Percentiles rank a stretch among this genome's conserved stretches.
phyloP scores from a whole-genome alignment of 2,888 invertebrate genomes.

The Smittia aterrima region DNA sequence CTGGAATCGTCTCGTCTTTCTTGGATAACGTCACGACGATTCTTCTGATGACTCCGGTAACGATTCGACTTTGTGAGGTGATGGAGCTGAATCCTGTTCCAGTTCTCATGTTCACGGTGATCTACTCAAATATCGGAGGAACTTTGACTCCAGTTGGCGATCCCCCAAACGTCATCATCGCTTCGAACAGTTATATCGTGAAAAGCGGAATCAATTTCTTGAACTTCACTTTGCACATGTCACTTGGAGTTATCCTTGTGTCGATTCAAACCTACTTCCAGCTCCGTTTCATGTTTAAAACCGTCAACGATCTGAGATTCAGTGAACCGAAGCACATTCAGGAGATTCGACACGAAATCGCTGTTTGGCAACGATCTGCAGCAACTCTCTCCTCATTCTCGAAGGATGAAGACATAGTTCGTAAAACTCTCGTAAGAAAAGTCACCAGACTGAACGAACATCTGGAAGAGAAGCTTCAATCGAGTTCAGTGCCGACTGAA shows the following conservation, averaged over 20 bases:
- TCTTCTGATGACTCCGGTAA: conserved; percentile 67
- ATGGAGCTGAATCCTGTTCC: conserved; percentile 78
- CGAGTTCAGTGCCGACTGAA: conserved; percentile 53
- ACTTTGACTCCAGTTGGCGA: conserved; percentile 82
- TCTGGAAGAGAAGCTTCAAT: conserved; percentile 57
- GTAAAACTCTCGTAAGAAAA: conserved; percentile 68
- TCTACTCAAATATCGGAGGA: conserved; percentile 82
- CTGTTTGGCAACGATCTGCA: conserved; percentile 71
- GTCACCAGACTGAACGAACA: conserved; percentile 60
- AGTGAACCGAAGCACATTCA: conserved; percentile 62
- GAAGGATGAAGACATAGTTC: conserved; percentile 72
- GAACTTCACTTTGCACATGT: conserved; percentile 72
- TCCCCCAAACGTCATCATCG: conserved; percentile 58
- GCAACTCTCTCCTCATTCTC: conserved; percentile 73
- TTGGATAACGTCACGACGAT: conserved; percentile 71
- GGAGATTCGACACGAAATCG: conserved; percentile 73
- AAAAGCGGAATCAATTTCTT: conserved; percentile 65
- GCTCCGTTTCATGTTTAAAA: conserved; percentile 65
- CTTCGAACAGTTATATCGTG: conserved; percentile 23
- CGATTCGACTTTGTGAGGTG: conserved; percentile 75
- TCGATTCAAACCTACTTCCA: conserved; percentile 64
- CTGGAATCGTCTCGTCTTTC: conserved; percentile 63
- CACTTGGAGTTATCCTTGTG: conserved; percentile 65
- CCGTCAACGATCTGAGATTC: conserved; percentile 62
- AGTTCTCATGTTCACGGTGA: conserved; percentile 73